phyloP scores from a whole-genome alignment of 2,888 invertebrate genomes.

The Cataglyphis altisquamis region DNA sequence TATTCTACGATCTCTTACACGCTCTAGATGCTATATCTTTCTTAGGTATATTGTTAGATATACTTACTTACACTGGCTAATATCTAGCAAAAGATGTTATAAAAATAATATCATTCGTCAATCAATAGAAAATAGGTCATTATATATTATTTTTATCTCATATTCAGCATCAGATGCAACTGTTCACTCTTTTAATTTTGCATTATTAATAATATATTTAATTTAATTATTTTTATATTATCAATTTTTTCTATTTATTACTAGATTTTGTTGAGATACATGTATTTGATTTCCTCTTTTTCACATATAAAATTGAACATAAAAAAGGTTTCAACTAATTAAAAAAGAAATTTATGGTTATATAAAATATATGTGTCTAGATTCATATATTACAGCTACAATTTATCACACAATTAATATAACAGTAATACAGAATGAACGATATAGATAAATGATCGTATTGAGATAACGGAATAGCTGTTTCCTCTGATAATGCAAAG shows the following conservation, averaged over 20 bases:
- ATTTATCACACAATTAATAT: background rate
- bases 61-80: background rate
- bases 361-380: background rate
- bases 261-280: background rate
- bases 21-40: background rate
- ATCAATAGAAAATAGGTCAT: conserved; percentile 16
- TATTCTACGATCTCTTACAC: background rate
- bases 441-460: background rate
- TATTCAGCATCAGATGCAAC: background rate
- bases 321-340: background rate
- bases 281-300: background rate
- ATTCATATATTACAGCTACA: background rate
- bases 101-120: conserved; percentile 3
- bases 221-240: no score
- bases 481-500: background rate
- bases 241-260: conserved; percentile 3
- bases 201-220: background rate
- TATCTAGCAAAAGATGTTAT: conserved; percentile 18
- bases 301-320: background rate
- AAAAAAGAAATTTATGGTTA: background rate
- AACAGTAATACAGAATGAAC: background rate
- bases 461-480: background rate
- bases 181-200: background rate
- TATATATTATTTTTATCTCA: background rate
- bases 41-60: background rate